These are phyloP conservation scores for Saxidomus purpurata DNA, from an alignment of 1,140 invertebrate genomes.

Conservation along the genomic window DNA sequence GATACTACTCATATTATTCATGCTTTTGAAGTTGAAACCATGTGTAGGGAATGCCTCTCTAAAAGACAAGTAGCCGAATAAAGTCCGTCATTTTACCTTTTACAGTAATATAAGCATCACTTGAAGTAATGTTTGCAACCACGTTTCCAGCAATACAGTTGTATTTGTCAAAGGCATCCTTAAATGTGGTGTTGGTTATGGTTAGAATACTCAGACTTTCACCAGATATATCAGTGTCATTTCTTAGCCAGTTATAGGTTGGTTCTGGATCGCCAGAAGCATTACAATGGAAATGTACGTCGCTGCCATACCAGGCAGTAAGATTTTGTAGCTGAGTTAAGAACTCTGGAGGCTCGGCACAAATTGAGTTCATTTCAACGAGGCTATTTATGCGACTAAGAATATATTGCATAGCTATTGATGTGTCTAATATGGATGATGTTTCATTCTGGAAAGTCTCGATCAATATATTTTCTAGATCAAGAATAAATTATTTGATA, in stretches of 20 bases:
- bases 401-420: background rate
- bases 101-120: background rate
- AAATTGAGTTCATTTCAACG: background rate
- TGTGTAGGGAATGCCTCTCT: too few species aligned
- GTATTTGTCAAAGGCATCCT: too few species aligned
- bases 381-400: background rate
- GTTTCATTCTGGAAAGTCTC: slow-evolving; percentile 34
- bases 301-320: background rate
- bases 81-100: too few species aligned
- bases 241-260: background rate
- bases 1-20: too few species aligned
- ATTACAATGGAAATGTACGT: slow-evolving; percentile 3
- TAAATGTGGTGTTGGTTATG: background rate
- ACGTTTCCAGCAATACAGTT: too few species aligned
- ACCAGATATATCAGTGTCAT: background rate
- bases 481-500: too few species aligned
- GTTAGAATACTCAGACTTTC: background rate
- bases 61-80: too few species aligned
- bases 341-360: slow-evolving; percentile 30
- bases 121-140: too few species aligned
- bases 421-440: background rate
- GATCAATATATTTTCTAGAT: too few species aligned
- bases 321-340: background rate
- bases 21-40: too few species aligned
- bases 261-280: slow-evolving; percentile 17